Base-by-base conservation (phyloP, 1,140 invertebrate species). In the Coelopa frigida region DNA sequence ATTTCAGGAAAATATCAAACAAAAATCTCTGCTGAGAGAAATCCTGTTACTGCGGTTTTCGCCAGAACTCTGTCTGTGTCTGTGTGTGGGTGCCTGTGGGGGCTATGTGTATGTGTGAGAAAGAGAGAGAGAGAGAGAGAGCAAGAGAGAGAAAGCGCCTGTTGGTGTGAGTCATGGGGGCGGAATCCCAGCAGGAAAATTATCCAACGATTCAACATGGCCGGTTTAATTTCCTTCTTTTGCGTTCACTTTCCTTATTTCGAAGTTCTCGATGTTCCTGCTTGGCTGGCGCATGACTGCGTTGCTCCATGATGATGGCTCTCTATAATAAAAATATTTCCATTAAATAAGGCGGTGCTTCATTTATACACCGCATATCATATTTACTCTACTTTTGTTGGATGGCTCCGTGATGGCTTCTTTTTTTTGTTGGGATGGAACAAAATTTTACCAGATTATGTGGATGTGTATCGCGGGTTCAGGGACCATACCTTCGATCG, bases 241-340 rank as follows among this genome's bases (percentile, higher is more conserved):
- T 36, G 15, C 21, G 33, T 35, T 35, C 7, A 14, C 15, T 35
- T 17, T 21, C 5, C 22, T 22, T 12, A 21, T 22, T 22, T 22
- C 4, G 17, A 38, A 12, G 20, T 11, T 37, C 24, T 38, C 7
- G 21, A 4, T 38, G 21, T 38, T 38, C 11, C 35, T 37, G 18
- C 11, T 12, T 22, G 24, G 14, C n/a, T 38, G 24, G 21, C 8
- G 12, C 15, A 5, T 20, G 12, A 22, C 14, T 21, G 32, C 4
- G 21, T 36, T 8, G 17, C 11, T 36, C 15, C 21, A 7, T 20
- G 33, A 29, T 44, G 29, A 44, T 44, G 42, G 31, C 31, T 27
- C 42, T 44, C 42, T 21, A 44, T 44, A 44, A 44, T 44, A 44
- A 33, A 44, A 44, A 44, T 44, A 44, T 44, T 44, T 44, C 33